phyloP scores from a whole-genome alignment of 2,797 vertebrate genomes.

The Rhincodon typus region DNA sequence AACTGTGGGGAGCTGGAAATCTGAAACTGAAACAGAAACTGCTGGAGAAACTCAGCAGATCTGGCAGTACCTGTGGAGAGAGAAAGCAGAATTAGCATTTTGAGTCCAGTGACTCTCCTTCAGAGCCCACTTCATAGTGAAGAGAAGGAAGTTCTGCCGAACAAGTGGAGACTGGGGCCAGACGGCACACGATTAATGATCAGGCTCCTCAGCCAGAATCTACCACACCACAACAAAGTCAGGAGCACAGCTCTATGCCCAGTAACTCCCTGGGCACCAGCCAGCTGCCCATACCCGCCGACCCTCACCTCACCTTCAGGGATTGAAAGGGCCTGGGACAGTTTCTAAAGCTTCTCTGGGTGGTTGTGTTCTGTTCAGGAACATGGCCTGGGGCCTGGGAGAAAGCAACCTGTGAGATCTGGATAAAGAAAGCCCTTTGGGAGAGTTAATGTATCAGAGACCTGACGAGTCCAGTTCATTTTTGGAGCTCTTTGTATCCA shows the following conservation, averaged over 20 bases:
- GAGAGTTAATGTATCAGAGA: neutral
- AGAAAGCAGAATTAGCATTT: too few relatives aligned
- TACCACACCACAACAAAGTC: too few relatives aligned
- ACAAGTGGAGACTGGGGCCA: neutral
- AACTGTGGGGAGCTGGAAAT: too few relatives aligned
- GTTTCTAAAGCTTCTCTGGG: neutral
- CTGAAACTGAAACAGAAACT: too few relatives aligned
- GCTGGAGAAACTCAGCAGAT: too few relatives aligned
- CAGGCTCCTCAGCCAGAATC: neutral
- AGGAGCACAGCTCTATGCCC: neutral
- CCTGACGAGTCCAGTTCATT: neutral
- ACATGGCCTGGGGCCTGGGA: neutral
- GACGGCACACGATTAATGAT: neutral
- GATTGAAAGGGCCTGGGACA: too few relatives aligned
- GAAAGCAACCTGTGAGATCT: neutral
- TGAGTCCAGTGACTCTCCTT: too few relatives aligned
- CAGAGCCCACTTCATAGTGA: neutral
- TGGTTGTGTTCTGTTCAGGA: neutral
- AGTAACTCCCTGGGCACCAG: neutral
- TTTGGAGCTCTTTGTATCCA: slow-evolving; percentile 52
- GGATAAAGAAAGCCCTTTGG: neutral
- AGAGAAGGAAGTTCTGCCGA: neutral
- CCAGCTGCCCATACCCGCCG: neutral
- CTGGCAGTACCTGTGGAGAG: too few relatives aligned
- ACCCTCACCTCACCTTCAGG: neutral